phyloP scores from a whole-genome alignment of 2,113 vertebrate species.

The Pogonocichla stellata region DNA sequence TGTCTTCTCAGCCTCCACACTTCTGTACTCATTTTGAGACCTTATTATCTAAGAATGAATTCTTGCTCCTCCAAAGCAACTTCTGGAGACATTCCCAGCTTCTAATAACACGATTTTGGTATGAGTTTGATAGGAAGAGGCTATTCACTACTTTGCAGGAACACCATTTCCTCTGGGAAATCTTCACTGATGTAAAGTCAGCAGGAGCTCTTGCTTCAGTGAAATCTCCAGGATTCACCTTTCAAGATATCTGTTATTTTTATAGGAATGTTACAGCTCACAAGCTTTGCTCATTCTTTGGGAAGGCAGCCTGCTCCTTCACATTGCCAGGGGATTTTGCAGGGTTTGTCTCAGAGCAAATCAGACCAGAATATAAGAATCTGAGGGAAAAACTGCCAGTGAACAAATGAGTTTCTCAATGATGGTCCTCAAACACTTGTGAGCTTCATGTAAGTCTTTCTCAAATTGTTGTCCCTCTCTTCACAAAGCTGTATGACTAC shows the following conservation, averaged over 20 bases:
- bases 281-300: neutral
- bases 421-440: constrained; percentile 64
- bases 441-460: constrained; percentile 54
- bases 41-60: neutral
- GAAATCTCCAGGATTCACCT: constrained; percentile 22
- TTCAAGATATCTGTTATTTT: constrained; percentile 16
- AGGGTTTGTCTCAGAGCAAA: constrained; percentile 61
- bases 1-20: neutral
- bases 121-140: neutral
- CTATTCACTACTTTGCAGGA: neutral
- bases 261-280: neutral
- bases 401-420: constrained; percentile 60
- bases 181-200: constrained; percentile 4
- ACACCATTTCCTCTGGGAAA: neutral
- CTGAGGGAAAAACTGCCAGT: constrained; percentile 36
- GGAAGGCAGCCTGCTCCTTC: neutral
- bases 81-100: constrained; percentile 4
- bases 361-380: neutral
- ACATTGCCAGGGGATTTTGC: constrained; percentile 58
- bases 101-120: neutral
- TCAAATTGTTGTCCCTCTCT: constrained; percentile 57
- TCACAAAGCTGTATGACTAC: constrained; percentile 53
- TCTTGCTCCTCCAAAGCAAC: neutral
- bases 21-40: neutral
- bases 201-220: neutral